A percentile compares a stretch with the other conserved stretches of the same genome.
These are phyloP conservation scores for Rhadina sibilatrix DNA, from an alignment of 2,113 vertebrate species.

Conservation along the genomic window DNA sequence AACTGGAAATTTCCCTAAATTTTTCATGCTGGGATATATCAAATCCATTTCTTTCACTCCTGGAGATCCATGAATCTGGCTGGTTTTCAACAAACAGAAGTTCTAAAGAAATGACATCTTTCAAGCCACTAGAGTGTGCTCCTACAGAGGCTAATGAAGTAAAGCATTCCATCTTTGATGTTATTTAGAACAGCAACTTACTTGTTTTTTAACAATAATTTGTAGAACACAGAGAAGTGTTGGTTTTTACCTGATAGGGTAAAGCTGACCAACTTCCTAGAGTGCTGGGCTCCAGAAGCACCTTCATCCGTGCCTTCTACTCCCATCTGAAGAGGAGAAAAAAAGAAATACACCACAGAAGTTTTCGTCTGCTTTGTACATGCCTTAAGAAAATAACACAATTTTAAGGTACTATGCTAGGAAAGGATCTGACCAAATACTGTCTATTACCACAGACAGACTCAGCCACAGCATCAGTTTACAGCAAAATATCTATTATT, in stretches of 20 bases:
- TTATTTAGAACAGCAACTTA: not conserved
- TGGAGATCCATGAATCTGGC: not conserved
- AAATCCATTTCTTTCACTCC: not conserved
- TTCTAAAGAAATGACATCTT: not conserved
- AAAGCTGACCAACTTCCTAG: slow-evolving; percentile 92
- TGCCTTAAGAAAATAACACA: not conserved
- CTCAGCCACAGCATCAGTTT: not conserved
- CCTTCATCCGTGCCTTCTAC: slow-evolving; percentile 85
- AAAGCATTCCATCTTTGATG: not conserved
- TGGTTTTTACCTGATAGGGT: slow-evolving; percentile 86
- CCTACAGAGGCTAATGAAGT: slow-evolving; percentile 17
- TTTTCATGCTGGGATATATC: not conserved
- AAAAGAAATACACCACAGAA: not conserved
- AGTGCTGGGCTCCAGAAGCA: slow-evolving; percentile 85
- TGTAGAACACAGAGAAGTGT: not conserved
- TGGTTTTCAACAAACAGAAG: not conserved
- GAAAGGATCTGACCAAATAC: not conserved
- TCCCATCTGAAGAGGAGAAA: slow-evolving; percentile 76
- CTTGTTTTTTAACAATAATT: not conserved
- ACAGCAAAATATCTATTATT: not conserved
- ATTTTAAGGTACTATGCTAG: not conserved
- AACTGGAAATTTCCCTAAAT: not conserved
- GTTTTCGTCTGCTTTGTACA: not conserved
- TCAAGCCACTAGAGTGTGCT: slow-evolving; percentile 56
- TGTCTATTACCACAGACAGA: not conserved